Evolutionary conservation across 2,113 vertebrate genomes (phyloP).

Genomic region (Todiramphus chloris): DNA sequence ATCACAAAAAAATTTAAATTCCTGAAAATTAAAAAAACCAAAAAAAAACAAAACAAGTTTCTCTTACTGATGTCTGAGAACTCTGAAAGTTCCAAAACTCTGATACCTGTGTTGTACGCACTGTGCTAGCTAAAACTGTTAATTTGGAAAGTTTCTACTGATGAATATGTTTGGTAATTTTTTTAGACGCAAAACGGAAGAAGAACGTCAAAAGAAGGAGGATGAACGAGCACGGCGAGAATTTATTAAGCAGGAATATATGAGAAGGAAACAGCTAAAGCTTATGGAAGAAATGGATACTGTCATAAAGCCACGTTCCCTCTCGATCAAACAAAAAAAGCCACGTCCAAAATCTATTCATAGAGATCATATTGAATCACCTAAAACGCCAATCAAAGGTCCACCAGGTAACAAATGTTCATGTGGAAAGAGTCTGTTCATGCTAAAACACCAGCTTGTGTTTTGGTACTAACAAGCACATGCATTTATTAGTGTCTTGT

Average conservation of each 20-base stretch:
- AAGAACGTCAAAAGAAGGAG: conserved; percentile 94
- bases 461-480: conserved; percentile 58
- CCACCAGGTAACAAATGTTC: conserved; percentile 86
- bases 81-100: not conserved
- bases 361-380: conserved; percentile 90
- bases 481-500: not conserved
- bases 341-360: conserved; percentile 94
- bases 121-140: not conserved
- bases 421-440: conserved; percentile 66
- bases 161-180: not conserved
- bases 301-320: conserved; percentile 86
- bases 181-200: conserved; percentile 91
- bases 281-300: conserved; percentile 97
- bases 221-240: conserved; percentile 91
- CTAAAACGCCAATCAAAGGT: conserved; percentile 88
- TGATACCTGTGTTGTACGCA: not conserved
- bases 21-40: not conserved
- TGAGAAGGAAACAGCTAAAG: conserved; percentile 95
- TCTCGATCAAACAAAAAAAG: conserved; percentile 83
- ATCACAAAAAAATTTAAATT: not conserved
- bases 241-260: conserved; percentile 96
- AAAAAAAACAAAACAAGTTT: not conserved
- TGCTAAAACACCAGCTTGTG: conserved; percentile 64
- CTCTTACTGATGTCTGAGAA: not conserved
- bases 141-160: not conserved